Evolutionary conservation across 2,888 invertebrate species (phyloP), one percentile per base, ranked within the genome.

Genomic region (Arrhopalites spinosus): DNA sequence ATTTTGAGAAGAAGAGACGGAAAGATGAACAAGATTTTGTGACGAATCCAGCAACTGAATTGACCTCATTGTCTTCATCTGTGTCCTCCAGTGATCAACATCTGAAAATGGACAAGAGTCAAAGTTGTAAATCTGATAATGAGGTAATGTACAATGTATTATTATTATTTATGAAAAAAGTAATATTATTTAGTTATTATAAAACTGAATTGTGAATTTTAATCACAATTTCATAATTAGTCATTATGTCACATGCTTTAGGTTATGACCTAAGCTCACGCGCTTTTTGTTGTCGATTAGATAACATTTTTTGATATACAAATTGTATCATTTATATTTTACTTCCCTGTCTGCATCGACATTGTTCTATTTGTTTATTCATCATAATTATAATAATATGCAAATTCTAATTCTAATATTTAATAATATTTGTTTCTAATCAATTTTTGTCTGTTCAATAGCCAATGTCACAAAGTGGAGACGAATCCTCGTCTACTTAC

Each of bases 401-500:
- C 45, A 45, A 45, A 7, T 45, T 7, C 15, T 11, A 45, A 45
- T 11, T 45, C 8, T 45, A 45, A 45, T 11, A 45, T 45, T 45
- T 45, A 7, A 45, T 15, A 53, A n/a, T n/a, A 7, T 20, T 7
- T 23, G 17, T 23, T 17, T 59, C 13, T 23, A 59, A 23, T 20
- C 20, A 59, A 23, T 59, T 59, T 20, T 23, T 59, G 20, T 20
- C 7, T 59, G 7, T 59, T 25, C 13, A 17, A 8, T 20, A 66
- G 66, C 43, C 1, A 7, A 8, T 66, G n/a, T 59, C 56, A 8
- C 27, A 17, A 11, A 43, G 53, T 67, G 29, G 67, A 20, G 77
- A 76, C 23, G 74, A 75, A 27, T 77, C 79, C 5, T 78, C 78
- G 1, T 80, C 82, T 0, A 79, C 81, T 20, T 82, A 82, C 67